Evolutionary conservation across 2,113 vertebrate species (phyloP).

Genomic region (Heptranchias perlo): DNA sequence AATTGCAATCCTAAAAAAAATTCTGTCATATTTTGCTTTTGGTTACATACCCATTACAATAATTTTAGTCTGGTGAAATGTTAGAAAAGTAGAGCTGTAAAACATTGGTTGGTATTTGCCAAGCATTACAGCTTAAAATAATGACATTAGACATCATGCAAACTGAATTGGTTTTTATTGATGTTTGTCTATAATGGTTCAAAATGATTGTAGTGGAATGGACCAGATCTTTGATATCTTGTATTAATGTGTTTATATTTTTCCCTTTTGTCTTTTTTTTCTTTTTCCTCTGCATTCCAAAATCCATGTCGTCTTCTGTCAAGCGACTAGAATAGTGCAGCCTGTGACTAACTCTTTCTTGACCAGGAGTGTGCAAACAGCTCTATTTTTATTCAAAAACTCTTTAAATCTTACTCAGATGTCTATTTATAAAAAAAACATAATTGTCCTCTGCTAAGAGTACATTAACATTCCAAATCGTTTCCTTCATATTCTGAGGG

Average conservation of each 20-base stretch:
- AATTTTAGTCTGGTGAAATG: neutral
- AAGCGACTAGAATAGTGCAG: neutral
- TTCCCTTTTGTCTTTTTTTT: neutral
- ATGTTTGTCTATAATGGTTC: neutral
- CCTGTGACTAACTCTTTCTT: neutral
- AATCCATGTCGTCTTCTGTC: neutral
- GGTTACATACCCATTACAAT: neutral
- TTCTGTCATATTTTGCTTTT: neutral
- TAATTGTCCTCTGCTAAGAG: neutral
- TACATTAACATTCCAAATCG: neutral
- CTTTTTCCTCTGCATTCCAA: neutral
- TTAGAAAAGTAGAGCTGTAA: neutral
- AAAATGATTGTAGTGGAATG: neutral
- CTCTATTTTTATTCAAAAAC: neutral
- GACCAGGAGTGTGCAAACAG: neutral
- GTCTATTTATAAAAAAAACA: neutral
- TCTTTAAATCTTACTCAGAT: too few relatives aligned
- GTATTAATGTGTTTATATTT: neutral
- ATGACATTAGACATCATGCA: neutral
- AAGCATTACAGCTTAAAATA: neutral
- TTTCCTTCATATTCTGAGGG: neutral
- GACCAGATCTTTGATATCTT: neutral
- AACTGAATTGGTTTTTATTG: neutral
- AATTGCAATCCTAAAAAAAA: neutral
- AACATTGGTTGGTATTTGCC: neutral